Base-by-base conservation (phyloP, 2,113 vertebrate genomes). In the Alexandromys fortis region DNA sequence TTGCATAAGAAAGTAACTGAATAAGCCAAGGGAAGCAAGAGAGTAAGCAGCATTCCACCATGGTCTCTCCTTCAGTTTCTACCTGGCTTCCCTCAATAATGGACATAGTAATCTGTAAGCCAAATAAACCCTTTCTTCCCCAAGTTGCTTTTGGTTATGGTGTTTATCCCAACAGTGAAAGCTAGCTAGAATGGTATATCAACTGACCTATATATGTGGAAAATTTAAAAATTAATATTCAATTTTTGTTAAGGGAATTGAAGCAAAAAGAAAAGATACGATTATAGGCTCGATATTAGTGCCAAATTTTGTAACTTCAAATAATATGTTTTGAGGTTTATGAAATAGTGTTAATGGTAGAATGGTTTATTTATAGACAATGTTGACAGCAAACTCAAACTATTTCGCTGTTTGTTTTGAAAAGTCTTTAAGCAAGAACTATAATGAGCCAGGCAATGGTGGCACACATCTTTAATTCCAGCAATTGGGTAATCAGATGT, bases 271-370 rank as follows among this genome's bases (percentile, higher is more conserved):
- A 13, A 87, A 91, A 93, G 22, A 92, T 9, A n/a, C 13, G 3
- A 58, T 24, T 58, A n/a, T 52, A 79, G 33, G 33, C 55, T 81
- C n/a, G 42, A 83, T 76, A 28, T 82, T 89, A 85, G 67, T 81
- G 35, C 22, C 13, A 65, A 73, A 87, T 24, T 86, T 86, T 47
- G 26, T 92, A 90, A 88, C 85, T 86, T n/a, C 72, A 94, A 92
- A 30, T 88, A 75, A 75, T 82, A 52, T 49, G 52, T 88, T 49
- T 87, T 58, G 16, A 91, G 70, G 49, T 91, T 96, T 92, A 76
- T 58, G 21, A 83, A 63, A 91, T 52, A 81, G 0, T 82, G 26
- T 14, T 86, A 47, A 42, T 86, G 52, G 68, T 19, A 42, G 42
- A 26, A 33, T 93, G 13, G 87, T 24, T 92, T 92, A 28, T 78